These are phyloP conservation scores for Clarias gariepinus DNA, from an alignment of 2,113 vertebrate species.

Conservation along the genomic window DNA sequence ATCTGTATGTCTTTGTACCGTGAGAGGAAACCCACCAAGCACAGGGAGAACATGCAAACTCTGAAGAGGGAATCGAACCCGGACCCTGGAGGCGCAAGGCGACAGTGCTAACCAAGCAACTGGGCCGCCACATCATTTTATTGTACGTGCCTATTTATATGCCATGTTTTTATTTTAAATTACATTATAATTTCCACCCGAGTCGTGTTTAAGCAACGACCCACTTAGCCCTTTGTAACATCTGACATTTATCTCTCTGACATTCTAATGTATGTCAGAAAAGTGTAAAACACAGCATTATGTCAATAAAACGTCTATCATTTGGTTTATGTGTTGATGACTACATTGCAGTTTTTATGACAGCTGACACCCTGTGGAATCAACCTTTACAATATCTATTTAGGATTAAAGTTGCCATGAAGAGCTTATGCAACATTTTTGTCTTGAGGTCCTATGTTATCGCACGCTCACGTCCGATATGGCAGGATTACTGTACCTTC, in stretches of 20 bases:
- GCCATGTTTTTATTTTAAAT: not conserved
- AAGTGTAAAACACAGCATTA: too few species aligned
- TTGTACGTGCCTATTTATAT: too few species aligned
- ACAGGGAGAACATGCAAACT: too few species aligned
- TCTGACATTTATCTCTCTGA: not conserved
- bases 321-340: not conserved
- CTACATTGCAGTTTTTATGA: not conserved
- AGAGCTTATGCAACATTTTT: not conserved
- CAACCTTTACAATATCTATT: not conserved
- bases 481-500: not conserved
- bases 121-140: too few species aligned
- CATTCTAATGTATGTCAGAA: not conserved
- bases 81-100: too few species aligned
- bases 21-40: too few species aligned
- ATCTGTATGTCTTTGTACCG: too few species aligned
- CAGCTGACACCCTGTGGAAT: not conserved
- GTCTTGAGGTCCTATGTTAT: not conserved
- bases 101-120: too few species aligned
- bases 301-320: not conserved
- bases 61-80: too few species aligned
- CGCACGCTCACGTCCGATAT: not conserved
- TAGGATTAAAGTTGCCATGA: not conserved
- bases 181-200: not conserved
- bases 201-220: not conserved
- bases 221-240: not conserved